A percentile compares a stretch with the other conserved stretches of the same genome.
Conservation (phyloP, 2,888 invertebrate genomes). For the Caenorhabditis panamensis region DNA sequence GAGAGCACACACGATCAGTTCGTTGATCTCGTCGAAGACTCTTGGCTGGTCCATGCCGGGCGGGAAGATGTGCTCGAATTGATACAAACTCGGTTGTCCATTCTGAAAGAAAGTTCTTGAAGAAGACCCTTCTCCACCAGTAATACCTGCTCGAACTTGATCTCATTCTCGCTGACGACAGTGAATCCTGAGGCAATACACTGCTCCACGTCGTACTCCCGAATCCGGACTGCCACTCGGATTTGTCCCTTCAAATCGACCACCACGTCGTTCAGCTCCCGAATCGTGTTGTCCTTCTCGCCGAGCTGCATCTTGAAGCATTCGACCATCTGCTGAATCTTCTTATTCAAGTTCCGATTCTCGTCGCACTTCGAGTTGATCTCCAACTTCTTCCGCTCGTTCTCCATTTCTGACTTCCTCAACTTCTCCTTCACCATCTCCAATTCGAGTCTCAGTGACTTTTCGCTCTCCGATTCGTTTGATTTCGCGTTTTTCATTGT, state of each 20-base stretch:
- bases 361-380: slow-evolving; percentile 27
- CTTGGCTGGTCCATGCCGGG: slow-evolving; percentile 42
- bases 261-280: slow-evolving; percentile 62
- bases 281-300: slow-evolving; percentile 28
- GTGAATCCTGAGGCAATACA: background rate
- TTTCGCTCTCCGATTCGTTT: no score
- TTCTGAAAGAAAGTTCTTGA: background rate
- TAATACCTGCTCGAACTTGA: slow-evolving; percentile 33
- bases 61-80: slow-evolving; percentile 65
- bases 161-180: slow-evolving; percentile 24
- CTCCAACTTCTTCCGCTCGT: background rate
- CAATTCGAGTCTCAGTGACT: slow-evolving; percentile 22
- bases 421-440: background rate
- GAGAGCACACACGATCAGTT: slow-evolving; percentile 65
- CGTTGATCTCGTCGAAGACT: slow-evolving; percentile 66
- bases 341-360: slow-evolving; percentile 1
- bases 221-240: slow-evolving; percentile 65
- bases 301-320: slow-evolving; percentile 23
- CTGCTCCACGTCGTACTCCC: slow-evolving; percentile 28
- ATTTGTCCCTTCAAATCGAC: slow-evolving; percentile 70
- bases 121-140: background rate
- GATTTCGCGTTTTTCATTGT: no score
- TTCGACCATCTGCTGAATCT: slow-evolving; percentile 27
- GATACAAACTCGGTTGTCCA: slow-evolving; percentile 39
- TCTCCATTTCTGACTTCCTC: background rate